Evolutionary conservation across 2,797 vertebrate genomes (phyloP), one percentile per base, ranked within the genome.

Genomic region (Melanotaenia maccullochi): DNA sequence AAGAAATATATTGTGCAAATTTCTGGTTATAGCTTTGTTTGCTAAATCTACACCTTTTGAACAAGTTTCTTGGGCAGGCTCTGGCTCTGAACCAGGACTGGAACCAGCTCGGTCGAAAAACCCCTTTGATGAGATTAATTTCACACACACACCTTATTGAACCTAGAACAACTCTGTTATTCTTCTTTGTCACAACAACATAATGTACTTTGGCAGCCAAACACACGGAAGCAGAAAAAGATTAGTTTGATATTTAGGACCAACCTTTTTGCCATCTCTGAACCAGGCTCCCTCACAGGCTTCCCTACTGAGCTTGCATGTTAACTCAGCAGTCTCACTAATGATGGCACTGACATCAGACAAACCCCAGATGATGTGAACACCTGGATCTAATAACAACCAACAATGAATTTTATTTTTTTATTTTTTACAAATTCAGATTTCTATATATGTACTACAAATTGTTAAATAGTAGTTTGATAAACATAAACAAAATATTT

Each of bases 231-330:
- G 1, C 3, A 24, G 13, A 36, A 3, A 22, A 57, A 44, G 1
- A 60, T 30, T 32, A 65, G 44, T 40, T 60, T 40, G 20, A 58
- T 38, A 24, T 62, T 42, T 14, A 33, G 9, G 9, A 68, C 90
- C 65, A 30, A 98, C 97, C 96, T 97, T 92, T 51, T 92, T 90
- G 13, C 95, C 94, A 16, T 96, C 95, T 87, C 94, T 96, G 89
- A 94, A 96, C 96, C 97, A 97, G 76, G 30, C 36, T 35, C 96
- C 96, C 0, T 93, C 89, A 36, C 94, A 92, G 0, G 94, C 86
- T 6, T 95, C 90, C 24, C 79, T 93, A 87, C 87, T 95, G 81
- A 97, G 92, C 56, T 92, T 94, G 63, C 95, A 97, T 4, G 90
- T 92, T 9, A 97, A 83, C 60, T 93, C 89, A 3, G 93, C 91